A percentile compares a stretch with the other conserved stretches of the same genome.
Evolutionary conservation across 2,888 invertebrate species (phyloP).

Genomic region (Phlogophora meticulosa): DNA sequence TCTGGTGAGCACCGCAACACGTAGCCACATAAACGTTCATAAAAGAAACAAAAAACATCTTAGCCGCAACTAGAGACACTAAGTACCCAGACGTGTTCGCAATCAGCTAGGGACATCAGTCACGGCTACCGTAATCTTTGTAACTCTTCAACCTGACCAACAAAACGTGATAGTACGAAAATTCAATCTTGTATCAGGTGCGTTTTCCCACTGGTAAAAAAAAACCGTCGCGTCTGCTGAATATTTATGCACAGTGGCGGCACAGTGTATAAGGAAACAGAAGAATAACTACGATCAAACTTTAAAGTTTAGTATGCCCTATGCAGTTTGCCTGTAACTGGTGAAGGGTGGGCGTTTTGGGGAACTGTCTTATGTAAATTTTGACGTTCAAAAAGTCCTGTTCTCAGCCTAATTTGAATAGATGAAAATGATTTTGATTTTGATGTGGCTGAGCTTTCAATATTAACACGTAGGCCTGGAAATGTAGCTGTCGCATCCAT

Average conservation of each 20-base stretch:
- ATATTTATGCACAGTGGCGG: conserved; percentile 37
- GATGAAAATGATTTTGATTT: too few relatives aligned
- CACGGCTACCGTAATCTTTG: conserved; percentile 17
- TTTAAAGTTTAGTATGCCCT: too few relatives aligned
- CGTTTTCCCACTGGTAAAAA: conserved; percentile 24
- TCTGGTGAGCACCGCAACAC: conserved; percentile 15
- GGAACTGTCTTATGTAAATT: too few relatives aligned
- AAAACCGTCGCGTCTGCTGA: conserved; percentile 23
- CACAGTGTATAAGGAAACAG: conserved; percentile 4
- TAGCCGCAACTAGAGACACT: conserved; percentile 35
- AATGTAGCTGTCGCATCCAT: too few relatives aligned
- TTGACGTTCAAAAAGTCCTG: too few relatives aligned
- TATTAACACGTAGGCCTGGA: too few relatives aligned
- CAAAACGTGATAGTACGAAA: conserved; percentile 37
- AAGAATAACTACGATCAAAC: not conserved
- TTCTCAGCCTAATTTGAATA: too few relatives aligned
- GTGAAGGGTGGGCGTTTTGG: too few relatives aligned
- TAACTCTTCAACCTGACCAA: conserved; percentile 15
- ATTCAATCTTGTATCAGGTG: conserved; percentile 42
- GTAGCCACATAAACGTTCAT: conserved; percentile 26
- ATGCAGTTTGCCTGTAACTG: too few relatives aligned
- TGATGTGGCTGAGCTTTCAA: too few relatives aligned
- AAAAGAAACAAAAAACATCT: conserved; percentile 27
- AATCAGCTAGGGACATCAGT: conserved; percentile 39
- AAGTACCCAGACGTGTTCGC: conserved; percentile 47